A percentile compares a stretch with the other conserved stretches of the same genome.
Evolutionary conservation across 2,797 vertebrate species (phyloP).

Genomic region (Momotus momota): DNA sequence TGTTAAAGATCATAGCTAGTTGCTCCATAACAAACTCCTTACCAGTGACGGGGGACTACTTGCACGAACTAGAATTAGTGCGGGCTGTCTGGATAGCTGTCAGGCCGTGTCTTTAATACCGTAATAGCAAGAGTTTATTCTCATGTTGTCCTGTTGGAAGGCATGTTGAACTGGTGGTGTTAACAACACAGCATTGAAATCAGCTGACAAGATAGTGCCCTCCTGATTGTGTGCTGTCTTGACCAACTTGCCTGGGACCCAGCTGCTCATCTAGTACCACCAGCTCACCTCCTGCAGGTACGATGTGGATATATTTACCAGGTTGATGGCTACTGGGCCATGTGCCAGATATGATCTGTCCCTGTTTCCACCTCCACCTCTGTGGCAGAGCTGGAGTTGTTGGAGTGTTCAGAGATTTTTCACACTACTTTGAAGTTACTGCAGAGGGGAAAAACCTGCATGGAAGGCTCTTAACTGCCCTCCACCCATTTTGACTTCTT

Average conservation of each 20-base stretch:
- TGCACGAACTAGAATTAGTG: not conserved
- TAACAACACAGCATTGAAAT: not conserved
- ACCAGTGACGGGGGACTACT: not conserved
- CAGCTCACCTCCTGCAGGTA: not conserved
- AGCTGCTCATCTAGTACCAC: not conserved
- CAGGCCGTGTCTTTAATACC: not conserved
- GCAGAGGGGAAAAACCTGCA: not conserved
- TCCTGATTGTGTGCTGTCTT: not conserved
- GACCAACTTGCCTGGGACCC: not conserved
- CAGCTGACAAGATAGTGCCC: not conserved
- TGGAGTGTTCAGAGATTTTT: not conserved
- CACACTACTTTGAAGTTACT: not conserved
- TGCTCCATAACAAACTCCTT: not conserved
- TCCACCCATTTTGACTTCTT: slow-evolving; percentile 4
- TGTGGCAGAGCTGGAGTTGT: not conserved
- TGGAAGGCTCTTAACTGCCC: not conserved
- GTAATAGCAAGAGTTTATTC: not conserved
- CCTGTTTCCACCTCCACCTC: not conserved
- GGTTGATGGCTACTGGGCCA: not conserved
- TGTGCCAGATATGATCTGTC: not conserved
- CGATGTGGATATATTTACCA: not conserved
- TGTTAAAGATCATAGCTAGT: not conserved
- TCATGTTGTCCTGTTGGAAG: not conserved
- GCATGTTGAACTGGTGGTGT: not conserved
- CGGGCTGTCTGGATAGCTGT: not conserved